Conservation (phyloP, 1,140 invertebrate species). For the Drosophila mauritiana region DNA sequence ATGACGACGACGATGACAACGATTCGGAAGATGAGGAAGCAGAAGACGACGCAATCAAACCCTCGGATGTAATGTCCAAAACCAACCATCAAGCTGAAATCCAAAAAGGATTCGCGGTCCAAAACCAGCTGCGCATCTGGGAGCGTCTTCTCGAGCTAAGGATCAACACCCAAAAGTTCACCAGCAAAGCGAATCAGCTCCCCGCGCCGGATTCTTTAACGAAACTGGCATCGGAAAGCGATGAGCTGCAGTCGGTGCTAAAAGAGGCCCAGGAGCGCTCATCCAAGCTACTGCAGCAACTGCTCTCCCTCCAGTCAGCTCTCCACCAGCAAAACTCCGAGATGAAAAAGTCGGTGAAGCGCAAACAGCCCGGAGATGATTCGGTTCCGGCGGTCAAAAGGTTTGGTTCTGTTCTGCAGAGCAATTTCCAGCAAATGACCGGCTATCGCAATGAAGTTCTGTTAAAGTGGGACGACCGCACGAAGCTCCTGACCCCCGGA, state of each 20-base stretch:
- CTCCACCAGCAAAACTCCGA: slow-evolving; percentile 69
- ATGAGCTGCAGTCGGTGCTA: slow-evolving; percentile 86
- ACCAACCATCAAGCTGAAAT: slow-evolving; percentile 86
- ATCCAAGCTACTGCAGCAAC: slow-evolving; percentile 87
- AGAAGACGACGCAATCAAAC: slow-evolving; percentile 75
- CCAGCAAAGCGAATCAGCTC: slow-evolving; percentile 90
- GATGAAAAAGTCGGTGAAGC: slow-evolving; percentile 76
- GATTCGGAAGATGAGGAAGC: slow-evolving; percentile 53
- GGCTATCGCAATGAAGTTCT: slow-evolving; percentile 91
- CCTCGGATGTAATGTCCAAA: slow-evolving; percentile 64
- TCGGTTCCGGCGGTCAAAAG: slow-evolving; percentile 85
- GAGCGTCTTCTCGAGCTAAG: slow-evolving; percentile 92
- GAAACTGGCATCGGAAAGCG: slow-evolving; percentile 85
- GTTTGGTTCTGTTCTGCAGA: slow-evolving; percentile 87
- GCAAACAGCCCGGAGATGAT: slow-evolving; percentile 83
- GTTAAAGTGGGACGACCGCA: slow-evolving; percentile 97
- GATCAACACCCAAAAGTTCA: slow-evolving; percentile 93
- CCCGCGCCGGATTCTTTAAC: slow-evolving; percentile 88
- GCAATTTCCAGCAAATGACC: slow-evolving; percentile 88
- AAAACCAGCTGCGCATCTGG: slow-evolving; percentile 92
- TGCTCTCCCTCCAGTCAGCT: slow-evolving; percentile 86
- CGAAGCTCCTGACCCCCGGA: slow-evolving; percentile 88
- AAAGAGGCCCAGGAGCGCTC: slow-evolving; percentile 86
- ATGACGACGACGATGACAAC: slow-evolving; percentile 51
- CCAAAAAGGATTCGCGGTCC: slow-evolving; percentile 91